Conservation (phyloP, 30 jellyfish, hydroid and myxozoan species). For the Aurelia aurita region DNA sequence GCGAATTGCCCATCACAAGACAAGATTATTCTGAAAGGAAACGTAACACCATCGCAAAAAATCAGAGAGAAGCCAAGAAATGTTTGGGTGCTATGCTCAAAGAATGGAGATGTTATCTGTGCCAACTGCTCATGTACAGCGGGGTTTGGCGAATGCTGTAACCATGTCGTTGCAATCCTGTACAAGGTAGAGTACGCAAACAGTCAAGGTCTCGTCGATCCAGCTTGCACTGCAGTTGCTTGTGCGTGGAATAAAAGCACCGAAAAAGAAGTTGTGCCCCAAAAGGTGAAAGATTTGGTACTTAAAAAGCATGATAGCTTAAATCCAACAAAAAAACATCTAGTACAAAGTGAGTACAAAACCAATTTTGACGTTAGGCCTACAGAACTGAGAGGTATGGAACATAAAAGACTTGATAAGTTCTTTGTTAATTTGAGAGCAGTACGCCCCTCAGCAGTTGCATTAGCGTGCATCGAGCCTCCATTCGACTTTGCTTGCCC, state of each 20-base stretch:
- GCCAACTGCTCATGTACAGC: conserved; percentile 10
- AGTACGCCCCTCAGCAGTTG: neutral
- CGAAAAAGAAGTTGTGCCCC: neutral
- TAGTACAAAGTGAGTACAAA: too few species aligned
- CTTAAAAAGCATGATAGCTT: neutral
- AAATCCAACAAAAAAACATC: neutral
- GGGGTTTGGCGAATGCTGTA: conserved; percentile 13
- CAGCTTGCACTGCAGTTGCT: neutral
- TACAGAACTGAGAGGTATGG: too few species aligned
- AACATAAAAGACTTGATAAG: too few species aligned
- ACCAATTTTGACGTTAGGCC: too few species aligned
- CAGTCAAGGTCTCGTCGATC: neutral
- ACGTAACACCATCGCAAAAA: conserved; percentile 43
- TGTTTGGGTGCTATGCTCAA: too few species aligned
- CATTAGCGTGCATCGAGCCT: neutral
- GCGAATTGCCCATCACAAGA: too few species aligned
- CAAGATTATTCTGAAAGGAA: too few species aligned
- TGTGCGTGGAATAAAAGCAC: neutral
- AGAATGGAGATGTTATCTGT: neutral
- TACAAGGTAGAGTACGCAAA: conserved; percentile 24
- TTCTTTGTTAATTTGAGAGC: too few species aligned
- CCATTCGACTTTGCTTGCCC: neutral
- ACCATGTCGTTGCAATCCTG: neutral
- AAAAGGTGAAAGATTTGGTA: neutral
- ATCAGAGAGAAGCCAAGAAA: too few species aligned